Evolutionary conservation across 2,888 invertebrate species (phyloP), one percentile per base, ranked within the genome.

Genomic region (Reticulitermes lucifugus): DNA sequence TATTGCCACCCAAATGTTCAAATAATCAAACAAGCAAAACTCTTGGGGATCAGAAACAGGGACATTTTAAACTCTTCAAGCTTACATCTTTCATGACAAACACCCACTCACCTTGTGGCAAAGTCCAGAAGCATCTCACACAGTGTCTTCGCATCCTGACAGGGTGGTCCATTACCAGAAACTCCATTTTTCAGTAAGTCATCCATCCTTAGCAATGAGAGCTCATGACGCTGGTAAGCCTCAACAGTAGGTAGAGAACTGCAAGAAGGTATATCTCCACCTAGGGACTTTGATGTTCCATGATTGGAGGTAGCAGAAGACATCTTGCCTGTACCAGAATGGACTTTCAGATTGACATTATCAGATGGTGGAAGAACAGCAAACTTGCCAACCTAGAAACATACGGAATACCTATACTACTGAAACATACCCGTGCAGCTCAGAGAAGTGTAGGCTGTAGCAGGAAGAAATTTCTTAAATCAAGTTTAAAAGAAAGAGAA

Each of bases 61-160:
- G 35, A 35, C 35, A 3, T 35, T 35, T 4, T 35, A 35, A 35
- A 46, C 12, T 46, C 9, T 46, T 12, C 46, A 12, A 46, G 46
- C 12, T 46, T 46, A 46, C 12, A 12, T 4, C 46, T 12, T 46
- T 12, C 46, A 46, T 14, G 4, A 55, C 1, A 55, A 5, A 18
- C 55, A 1, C 18, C 55, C 55, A 25, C 79, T 18, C 6, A 81
- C 81, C 81, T 83, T 87, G 95, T 93, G 5, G 96, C 96, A 91
- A 97, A 98, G 89, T 96, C 95, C 83, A 96, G 92, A 82, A 96
- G 91, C 87, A 94, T 93, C 90, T 94, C 95, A 89, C 95, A 97
- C 80, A 96, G 91, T 86, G 93, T 92, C 87, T 93, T 92, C 22
- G 96, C 94, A 71, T 93, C 93, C 9, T 92, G 91, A 88, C 94